These are phyloP conservation scores for Daktulosphaira vitifoliae DNA, from an alignment of 1,140 invertebrate genomes.

Conservation along the genomic window DNA sequence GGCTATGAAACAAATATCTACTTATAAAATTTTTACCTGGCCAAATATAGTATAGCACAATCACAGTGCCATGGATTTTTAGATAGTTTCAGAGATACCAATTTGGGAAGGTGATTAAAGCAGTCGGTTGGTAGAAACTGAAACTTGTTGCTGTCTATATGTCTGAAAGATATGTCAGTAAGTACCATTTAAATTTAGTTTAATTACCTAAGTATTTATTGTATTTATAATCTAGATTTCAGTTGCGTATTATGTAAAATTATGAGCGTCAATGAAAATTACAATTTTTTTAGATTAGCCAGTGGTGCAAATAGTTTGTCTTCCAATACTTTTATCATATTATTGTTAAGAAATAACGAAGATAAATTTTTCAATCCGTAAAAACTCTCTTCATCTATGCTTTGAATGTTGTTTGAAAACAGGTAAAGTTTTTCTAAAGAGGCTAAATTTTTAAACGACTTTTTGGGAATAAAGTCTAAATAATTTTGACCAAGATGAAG, in stretches of 20 bases:
- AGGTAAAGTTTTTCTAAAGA: conserved; percentile 52
- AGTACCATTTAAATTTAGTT: no score
- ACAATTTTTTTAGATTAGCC: conserved; percentile 47
- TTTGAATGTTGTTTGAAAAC: conserved; percentile 52
- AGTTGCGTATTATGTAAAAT: no score
- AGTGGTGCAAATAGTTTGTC: conserved; percentile 47
- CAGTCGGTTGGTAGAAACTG: conserved; percentile 59
- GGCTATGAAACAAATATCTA: no score
- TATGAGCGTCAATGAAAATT: no score
- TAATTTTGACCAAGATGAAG: conserved; percentile 53
- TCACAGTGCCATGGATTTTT: conserved; percentile 83
- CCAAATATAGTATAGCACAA: conserved; percentile 65
- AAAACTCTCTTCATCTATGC: conserved; percentile 48
- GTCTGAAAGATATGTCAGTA: conserved; percentile 53
- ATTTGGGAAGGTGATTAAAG: conserved; percentile 55
- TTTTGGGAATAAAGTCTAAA: conserved; percentile 46
- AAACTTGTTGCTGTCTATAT: conserved; percentile 70
- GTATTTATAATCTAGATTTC: no score
- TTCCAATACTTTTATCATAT: conserved; percentile 49
- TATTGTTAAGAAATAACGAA: conserved; percentile 54
- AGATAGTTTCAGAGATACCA: conserved; percentile 63
- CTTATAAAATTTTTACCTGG: no score
- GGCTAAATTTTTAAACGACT: conserved; percentile 45
- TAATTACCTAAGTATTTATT: no score
- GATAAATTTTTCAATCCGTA: conserved; percentile 50